Base-by-base conservation (phyloP, 2,797 vertebrate genomes). In the Odontamblyopus rebecca region DNA sequence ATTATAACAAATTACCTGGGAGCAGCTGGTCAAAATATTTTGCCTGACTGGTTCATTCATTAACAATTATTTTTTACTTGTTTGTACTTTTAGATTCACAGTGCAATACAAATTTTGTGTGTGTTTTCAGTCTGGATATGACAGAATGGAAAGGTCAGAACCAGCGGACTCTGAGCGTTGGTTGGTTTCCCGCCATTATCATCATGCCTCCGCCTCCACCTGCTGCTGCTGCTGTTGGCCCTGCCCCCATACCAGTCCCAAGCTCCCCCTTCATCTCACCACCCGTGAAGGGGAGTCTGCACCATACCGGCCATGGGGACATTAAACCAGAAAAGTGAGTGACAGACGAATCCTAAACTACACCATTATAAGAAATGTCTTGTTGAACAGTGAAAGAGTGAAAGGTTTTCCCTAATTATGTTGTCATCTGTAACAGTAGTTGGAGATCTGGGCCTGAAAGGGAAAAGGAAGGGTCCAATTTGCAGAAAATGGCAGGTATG, bases 91-190 rank as follows among this genome's bases (percentile, higher is more conserved):
- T 26, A 23, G 23, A 23, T 11, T 26, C n/a, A 56, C 13, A 11
- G 23, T 26, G 9, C 23, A 57, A 11, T 54, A 23, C 51, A 53
- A 53, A 26, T 30, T 0, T 59, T 59, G 18, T 44, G 1, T 23
- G 3, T 53, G 19, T 80, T 75, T 61, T 6, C 85, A 97, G 96
- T 23, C 75, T 94, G 2, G 94, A 95, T 72, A 67, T 93, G n/a
- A 70, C 76, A 27, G 94, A 94, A 78, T 98, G 96, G 96, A 93
- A 89, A 30, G 96, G 96, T 0, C 96, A 98, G 89, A 97, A 96
- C 69, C 93, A 94, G 63, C 93, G 93, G 67, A 96, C 95, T 0
- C 80, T 96, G 71, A 65, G 68, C 8, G 82, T 94, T 3, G 95
- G 95, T 72, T 92, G 82, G 89, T 97, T 97, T 82, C 94, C 95